Base-by-base conservation (phyloP, 2,888 invertebrate species). In the Euplexia lucipara region DNA sequence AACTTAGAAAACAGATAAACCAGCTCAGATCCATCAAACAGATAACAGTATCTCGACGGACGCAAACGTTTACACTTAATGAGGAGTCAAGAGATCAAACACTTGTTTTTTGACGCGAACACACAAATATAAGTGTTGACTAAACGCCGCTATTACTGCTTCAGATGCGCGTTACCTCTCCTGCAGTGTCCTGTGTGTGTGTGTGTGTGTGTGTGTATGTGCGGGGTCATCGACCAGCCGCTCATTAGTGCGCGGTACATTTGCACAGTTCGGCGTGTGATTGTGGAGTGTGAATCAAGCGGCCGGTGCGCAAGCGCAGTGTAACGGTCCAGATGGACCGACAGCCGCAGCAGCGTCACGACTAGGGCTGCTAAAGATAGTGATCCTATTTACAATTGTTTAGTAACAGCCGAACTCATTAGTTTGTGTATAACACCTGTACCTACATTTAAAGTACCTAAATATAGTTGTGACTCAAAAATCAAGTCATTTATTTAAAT, bases 181-280 rank as follows among this genome's bases (percentile, higher is more conserved):
- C 18, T 47, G 35, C 20, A 26, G n/a, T 34, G 10, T 53, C 32
- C 12, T 22, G 16, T 39, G 14, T 16, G 30, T 39, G 44, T 45
- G 64, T 48, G 22, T 26, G 41, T 63, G 20, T 30, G 5, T n/a
- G n/a, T n/a, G 14, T 45, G 60, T 45, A 61, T 47, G 62, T 9
- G 57, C 3, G 35, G 39, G 78, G 59, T 77, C 78, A 66, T 61
- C 60, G 58, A 18, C 70, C 70, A 59, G 67, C 51, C 53, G 51
- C 75, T 83, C 77, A 81, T 82, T 82, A 81, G 71, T 57, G 59
- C 49, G 62, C 65, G 65, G 53, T 48, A 72, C 65, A 69, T 65
- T 75, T 48, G 67, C 73, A 70, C 67, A 66, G 72, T 75, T 74
- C 39, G 59, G 68, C 70, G 70, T 76, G 62, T 81, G 81, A 75